Conservation (phyloP, 2,888 invertebrate species). For the Sminthurides aquaticus region DNA sequence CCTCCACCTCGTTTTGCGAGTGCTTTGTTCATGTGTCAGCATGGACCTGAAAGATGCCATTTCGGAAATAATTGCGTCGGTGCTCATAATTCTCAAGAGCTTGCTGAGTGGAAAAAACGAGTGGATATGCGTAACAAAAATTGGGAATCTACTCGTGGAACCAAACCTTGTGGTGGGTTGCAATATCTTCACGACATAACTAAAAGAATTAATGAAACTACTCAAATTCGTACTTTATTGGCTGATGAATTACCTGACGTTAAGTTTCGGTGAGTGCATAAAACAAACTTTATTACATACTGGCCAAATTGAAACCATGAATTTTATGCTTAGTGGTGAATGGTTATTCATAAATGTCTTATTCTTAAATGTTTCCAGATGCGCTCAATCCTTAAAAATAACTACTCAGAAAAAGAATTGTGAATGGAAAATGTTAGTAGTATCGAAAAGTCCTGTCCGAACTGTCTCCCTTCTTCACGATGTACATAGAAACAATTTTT, state of each 20-base stretch:
- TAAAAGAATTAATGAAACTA: slow-evolving; percentile 34
- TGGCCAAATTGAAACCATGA: too few relatives aligned
- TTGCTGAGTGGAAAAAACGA: slow-evolving; percentile 62
- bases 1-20: slow-evolving; percentile 35
- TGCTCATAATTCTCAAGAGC: slow-evolving; percentile 64
- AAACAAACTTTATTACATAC: neutral
- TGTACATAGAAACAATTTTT: slow-evolving; percentile 19
- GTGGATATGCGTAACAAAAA: slow-evolving; percentile 15
- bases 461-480: slow-evolving; percentile 24
- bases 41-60: slow-evolving; percentile 53
- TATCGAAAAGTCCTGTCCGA: slow-evolving; percentile 18
- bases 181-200: slow-evolving; percentile 35
- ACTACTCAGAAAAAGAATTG: neutral
- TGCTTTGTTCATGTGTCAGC: slow-evolving; percentile 37
- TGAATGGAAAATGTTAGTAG: slow-evolving; percentile 22
- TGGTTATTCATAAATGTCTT: too few relatives aligned
- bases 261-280: slow-evolving; percentile 31
- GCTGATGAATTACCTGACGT: slow-evolving; percentile 33
- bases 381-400: slow-evolving; percentile 15
- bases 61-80: slow-evolving; percentile 65
- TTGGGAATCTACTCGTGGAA: slow-evolving; percentile 13
- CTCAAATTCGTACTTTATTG: slow-evolving; percentile 32
- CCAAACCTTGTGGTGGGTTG: slow-evolving; percentile 13
- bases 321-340: too few relatives aligned
- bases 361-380: slow-evolving; percentile 11